Conservation (phyloP, 2,888 invertebrate species). For the Rotaria magnacalcarata region DNA sequence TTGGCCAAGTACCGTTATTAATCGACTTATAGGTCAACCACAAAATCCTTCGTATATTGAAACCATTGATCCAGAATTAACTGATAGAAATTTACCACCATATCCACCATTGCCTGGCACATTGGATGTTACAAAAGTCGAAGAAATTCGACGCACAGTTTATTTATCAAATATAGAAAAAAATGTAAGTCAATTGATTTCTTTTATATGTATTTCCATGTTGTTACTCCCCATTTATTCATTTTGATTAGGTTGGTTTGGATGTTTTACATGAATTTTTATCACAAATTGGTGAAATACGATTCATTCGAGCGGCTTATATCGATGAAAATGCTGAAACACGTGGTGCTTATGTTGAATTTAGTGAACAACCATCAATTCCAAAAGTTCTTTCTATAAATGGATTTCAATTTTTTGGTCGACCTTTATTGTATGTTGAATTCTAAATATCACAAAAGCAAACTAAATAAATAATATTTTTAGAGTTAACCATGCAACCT, state of each 20-base stretch:
- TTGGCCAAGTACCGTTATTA: slow-evolving; percentile 40
- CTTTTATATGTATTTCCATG: too few relatives aligned
- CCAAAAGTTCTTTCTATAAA: slow-evolving; percentile 77
- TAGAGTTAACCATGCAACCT: slow-evolving; percentile 12
- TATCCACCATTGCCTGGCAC: slow-evolving; percentile 69
- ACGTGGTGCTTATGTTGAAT: slow-evolving; percentile 81
- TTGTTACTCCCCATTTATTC: too few relatives aligned
- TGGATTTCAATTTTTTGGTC: slow-evolving; percentile 57
- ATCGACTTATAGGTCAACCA: slow-evolving; percentile 31
- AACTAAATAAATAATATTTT: too few relatives aligned
- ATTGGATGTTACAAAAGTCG: slow-evolving; percentile 80
- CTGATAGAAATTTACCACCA: slow-evolving; percentile 71
- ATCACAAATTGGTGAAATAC: slow-evolving; percentile 81
- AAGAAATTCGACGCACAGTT: slow-evolving; percentile 89
- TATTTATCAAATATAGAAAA: slow-evolving; percentile 76
- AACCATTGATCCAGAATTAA: slow-evolving; percentile 77
- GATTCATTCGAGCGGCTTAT: slow-evolving; percentile 85
- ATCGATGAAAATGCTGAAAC: slow-evolving; percentile 66
- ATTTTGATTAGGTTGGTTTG: not conserved
- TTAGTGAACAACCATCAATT: slow-evolving; percentile 82
- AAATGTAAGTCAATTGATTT: slow-evolving; percentile 59
- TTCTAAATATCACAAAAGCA: too few relatives aligned
- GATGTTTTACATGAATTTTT: slow-evolving; percentile 67
- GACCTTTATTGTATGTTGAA: slow-evolving; percentile 1
- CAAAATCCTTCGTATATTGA: slow-evolving; percentile 49